Conservation (phyloP, 23 tunicate genomes). For the Botrylloides violaceus region DNA sequence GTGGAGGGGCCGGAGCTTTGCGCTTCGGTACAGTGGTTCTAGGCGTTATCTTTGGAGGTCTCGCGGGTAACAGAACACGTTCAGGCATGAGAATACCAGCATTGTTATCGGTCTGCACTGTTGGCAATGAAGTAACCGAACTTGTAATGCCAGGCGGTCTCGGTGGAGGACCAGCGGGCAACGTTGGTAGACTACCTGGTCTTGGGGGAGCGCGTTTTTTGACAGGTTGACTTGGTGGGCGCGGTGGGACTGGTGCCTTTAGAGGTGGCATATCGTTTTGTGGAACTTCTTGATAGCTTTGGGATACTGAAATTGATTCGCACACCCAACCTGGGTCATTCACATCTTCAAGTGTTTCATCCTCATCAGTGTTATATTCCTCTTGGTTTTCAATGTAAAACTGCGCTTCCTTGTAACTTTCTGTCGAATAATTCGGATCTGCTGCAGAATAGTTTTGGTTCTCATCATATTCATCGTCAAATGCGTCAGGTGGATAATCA, state of each 20-base stretch:
- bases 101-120: not conserved
- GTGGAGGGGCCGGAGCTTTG: conserved; percentile 66
- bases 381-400: not conserved
- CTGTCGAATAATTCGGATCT: not conserved
- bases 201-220: conserved; percentile 23
- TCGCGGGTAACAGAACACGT: conserved; percentile 2
- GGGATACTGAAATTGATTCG: not conserved
- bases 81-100: conserved; percentile 6
- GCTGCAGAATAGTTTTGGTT: not conserved
- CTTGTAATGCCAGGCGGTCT: not conserved
- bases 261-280: not conserved
- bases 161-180: conserved; percentile 24
- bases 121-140: not conserved
- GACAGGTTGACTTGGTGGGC: conserved; percentile 3
- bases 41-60: conserved; percentile 71
- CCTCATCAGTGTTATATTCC: not conserved
- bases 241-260: conserved; percentile 20
- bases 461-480: conserved; percentile 1
- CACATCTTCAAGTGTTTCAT: conserved; percentile 5
- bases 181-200: conserved; percentile 9
- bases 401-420: no score
- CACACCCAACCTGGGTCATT: conserved; percentile 32
- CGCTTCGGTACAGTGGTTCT: conserved; percentile 70
- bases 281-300: not conserved
- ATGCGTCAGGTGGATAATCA: not conserved